A percentile compares a stretch with the other conserved stretches of the same genome.
Evolutionary conservation across 2,113 vertebrate species (phyloP).

Genomic region (Microtus oregoni): DNA sequence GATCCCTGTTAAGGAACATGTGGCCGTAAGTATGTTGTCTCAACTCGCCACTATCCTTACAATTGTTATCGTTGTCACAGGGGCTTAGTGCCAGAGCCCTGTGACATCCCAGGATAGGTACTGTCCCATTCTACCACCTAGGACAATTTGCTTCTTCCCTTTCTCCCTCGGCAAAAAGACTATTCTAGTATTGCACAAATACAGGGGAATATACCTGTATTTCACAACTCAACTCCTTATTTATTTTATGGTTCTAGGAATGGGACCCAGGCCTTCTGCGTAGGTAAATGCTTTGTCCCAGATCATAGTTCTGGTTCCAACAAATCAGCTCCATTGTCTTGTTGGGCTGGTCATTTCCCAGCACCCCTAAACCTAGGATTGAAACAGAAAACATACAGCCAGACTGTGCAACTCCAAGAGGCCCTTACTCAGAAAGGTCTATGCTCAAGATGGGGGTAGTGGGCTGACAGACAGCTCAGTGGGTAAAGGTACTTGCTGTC

Average conservation of each 20-base stretch:
- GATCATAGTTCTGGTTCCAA: not conserved
- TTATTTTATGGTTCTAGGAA: not conserved
- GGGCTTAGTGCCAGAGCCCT: not conserved
- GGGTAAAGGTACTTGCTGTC: not conserved
- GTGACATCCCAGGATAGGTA: not conserved
- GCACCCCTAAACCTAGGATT: not conserved
- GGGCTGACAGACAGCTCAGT: not conserved
- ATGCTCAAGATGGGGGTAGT: not conserved
- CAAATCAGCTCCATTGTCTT: not conserved
- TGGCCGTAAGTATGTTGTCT: not conserved
- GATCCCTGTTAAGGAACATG: not conserved
- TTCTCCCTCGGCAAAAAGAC: not conserved
- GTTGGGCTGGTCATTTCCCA: not conserved
- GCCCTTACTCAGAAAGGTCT: not conserved
- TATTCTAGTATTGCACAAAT: not conserved
- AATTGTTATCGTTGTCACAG: not conserved
- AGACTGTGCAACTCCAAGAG: not conserved
- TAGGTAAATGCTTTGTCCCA: not conserved
- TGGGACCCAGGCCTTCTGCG: not conserved
- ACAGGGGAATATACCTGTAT: not conserved
- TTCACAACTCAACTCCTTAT: not conserved
- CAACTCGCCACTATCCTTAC: not conserved
- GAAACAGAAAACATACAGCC: not conserved
- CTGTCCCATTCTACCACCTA: accelerated
- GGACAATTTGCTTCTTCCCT: not conserved